Percentiles rank a stretch among this genome's conserved stretches.
phyloP scores from a whole-genome alignment of 2,888 invertebrate species.

The Cylloceria caligata region DNA sequence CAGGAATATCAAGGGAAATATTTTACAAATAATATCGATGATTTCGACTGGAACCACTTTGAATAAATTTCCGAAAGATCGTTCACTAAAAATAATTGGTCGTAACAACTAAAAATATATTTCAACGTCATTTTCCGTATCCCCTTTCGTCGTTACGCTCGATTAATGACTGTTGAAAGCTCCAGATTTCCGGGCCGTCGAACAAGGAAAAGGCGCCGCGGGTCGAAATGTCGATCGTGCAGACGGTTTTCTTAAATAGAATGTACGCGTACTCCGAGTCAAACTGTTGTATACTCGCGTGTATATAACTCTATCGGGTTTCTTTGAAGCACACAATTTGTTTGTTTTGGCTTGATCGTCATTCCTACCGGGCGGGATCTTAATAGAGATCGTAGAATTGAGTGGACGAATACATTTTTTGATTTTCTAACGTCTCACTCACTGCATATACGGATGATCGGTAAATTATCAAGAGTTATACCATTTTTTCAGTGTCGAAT shows the following conservation, averaged over 20 bases:
- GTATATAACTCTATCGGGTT: conserved; percentile 18
- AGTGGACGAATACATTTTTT: neutral
- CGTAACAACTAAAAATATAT: neutral
- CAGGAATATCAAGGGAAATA: neutral
- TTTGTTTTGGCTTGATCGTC: neutral
- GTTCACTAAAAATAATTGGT: conserved; percentile 5
- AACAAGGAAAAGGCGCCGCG: conserved; percentile 39
- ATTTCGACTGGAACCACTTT: neutral
- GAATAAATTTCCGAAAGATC: neutral
- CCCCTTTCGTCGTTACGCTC: conserved; percentile 48
- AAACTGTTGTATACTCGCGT: neutral
- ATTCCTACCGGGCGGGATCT: conserved; percentile 12
- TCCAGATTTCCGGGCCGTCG: conserved; percentile 54
- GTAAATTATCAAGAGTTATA: conserved; percentile 34
- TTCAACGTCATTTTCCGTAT: conserved; percentile 5
- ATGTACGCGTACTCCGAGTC: conserved; percentile 30
- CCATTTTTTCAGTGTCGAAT: conserved; percentile 17
- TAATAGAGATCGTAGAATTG: conserved; percentile 1
- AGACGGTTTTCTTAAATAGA: conserved; percentile 50
- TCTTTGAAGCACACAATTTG: conserved; percentile 2
- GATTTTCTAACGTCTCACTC: neutral
- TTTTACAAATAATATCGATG: neutral
- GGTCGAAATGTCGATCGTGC: conserved; percentile 27
- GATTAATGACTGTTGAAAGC: conserved; percentile 53
- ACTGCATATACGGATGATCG: neutral